These are phyloP conservation scores for Vireo altiloquus DNA, from an alignment of 2,113 vertebrate genomes.

Conservation along the genomic window DNA sequence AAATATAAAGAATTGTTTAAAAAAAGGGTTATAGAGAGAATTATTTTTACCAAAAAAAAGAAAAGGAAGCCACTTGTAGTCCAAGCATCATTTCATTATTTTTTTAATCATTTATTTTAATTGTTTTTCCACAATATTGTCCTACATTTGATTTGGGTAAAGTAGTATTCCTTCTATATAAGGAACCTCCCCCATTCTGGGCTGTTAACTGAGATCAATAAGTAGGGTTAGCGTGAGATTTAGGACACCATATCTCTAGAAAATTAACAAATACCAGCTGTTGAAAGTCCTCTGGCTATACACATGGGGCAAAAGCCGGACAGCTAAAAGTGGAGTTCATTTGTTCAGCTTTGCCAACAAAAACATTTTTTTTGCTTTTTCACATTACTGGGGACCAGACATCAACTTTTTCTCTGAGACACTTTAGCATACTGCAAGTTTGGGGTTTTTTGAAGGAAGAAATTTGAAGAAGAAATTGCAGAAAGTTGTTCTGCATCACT, in stretches of 20 bases:
- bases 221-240: background rate
- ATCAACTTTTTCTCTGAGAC: background rate
- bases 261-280: background rate
- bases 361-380: background rate
- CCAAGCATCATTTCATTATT: background rate
- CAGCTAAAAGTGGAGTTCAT: background rate
- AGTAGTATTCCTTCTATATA: background rate
- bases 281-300: background rate
- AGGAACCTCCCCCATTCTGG: background rate
- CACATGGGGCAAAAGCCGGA: background rate
- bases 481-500: background rate
- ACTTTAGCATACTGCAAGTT: background rate
- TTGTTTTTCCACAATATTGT: background rate
- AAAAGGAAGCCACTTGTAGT: rapidly evolving
- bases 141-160: background rate
- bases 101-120: background rate
- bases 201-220: background rate
- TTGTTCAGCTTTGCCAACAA: background rate
- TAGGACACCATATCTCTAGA: background rate
- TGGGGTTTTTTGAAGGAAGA: background rate
- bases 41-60: background rate
- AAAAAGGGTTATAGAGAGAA: background rate
- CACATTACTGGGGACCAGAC: rapidly evolving
- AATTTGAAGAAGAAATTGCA: no score
- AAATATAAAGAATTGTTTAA: background rate